Percentiles rank a stretch among this genome's conserved stretches.
Conservation (phyloP, 1,140 invertebrate species). For the Conus ventricosus region DNA sequence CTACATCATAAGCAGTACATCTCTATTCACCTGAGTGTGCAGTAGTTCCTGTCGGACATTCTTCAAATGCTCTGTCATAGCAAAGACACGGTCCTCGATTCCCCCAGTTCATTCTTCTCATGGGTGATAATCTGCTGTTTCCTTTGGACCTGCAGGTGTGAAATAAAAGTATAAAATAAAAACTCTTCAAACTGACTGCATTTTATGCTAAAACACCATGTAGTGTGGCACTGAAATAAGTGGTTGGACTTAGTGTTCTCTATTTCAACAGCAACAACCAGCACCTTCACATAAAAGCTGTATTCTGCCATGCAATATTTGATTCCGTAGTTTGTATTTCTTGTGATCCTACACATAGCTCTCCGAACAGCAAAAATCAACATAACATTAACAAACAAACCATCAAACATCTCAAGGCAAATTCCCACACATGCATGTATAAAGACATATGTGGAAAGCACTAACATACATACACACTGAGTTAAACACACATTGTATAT, state of each 20-base stretch:
- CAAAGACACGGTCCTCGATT: slow-evolving; percentile 69
- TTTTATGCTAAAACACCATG: neutral
- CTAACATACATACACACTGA: no score
- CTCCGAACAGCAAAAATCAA: no score
- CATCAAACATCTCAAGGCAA: no score
- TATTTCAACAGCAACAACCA: neutral
- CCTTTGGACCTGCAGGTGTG: slow-evolving; percentile 55
- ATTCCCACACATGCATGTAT: no score
- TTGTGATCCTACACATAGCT: no score
- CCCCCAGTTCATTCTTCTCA: slow-evolving; percentile 66
- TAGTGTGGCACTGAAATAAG: neutral
- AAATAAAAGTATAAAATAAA: neutral
- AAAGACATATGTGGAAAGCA: no score
- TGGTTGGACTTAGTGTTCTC: neutral
- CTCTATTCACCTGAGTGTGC: slow-evolving; percentile 68
- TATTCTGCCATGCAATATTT: no score
- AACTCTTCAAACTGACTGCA: neutral
- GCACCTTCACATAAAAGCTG: no score
- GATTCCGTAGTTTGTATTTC: no score
- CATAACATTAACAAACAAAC: no score
- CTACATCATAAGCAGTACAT: no score
- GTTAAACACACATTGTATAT: no score
- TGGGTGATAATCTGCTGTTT: slow-evolving; percentile 66
- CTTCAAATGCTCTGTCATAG: slow-evolving; percentile 74
- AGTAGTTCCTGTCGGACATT: slow-evolving; percentile 74